Evolutionary conservation across 1,140 invertebrate genomes (phyloP), one percentile per base, ranked within the genome.

Genomic region (Hyphantria cunea): DNA sequence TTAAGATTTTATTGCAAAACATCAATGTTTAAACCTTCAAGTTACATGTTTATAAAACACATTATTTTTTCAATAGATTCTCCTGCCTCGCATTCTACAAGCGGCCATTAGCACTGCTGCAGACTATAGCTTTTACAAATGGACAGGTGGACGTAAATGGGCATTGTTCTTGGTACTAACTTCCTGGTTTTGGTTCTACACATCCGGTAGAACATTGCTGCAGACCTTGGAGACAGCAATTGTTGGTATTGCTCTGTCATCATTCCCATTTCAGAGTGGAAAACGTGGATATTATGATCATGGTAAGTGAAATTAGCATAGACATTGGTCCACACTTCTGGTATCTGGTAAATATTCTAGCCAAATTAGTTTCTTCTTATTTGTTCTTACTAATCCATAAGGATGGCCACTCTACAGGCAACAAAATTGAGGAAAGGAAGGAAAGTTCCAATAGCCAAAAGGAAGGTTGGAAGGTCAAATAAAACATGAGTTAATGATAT

Each of bases 181-280:
- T 0, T 95, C 95, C 51, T 98, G 96, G 95, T 99, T 97, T 79
- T 96, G 96, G 92, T 96, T 97, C 76, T 99, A 97, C 83, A 97
- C 95, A 47, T 94, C 94, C 0, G 95, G 96, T 0, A 91, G 98
- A 39, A 98, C 97, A 0, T 76, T 99, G 34, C 93, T 95, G 8
- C 99, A 99, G 75, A 95, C 94, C 0, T 82, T 96, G 58, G 98
- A 99, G 92, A 94, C 95, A 37, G 92, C 94, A 9, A 80, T 98
- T 9, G 95, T 95, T 1, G 94, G 93, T 5, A 94, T 98, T 62
- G 97, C 95, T 0, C 72, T 98, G 0, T 96, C 95, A 41, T 93
- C 95, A 66, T 98, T 95, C 86, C 96, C 97, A 5, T 97, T 96
- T 94, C 91, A 92, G 49, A 78, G 83, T 44, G 84, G 80, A 11